Base-by-base conservation (phyloP, 2,888 invertebrate species). In the Cotesia congregata region DNA sequence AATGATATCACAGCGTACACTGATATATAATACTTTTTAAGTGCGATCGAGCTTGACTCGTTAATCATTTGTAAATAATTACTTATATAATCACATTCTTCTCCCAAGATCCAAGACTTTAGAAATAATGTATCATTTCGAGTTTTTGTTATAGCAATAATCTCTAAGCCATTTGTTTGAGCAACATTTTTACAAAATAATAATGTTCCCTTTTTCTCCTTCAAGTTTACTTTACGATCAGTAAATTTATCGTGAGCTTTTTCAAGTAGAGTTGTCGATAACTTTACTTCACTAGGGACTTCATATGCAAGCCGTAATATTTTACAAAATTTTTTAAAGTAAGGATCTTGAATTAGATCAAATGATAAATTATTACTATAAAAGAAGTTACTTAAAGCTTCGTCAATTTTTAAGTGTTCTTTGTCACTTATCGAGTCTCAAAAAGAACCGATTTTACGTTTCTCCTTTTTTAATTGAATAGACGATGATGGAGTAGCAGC, bases 261-360 rank as follows among this genome's bases (percentile, higher is more conserved):
- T 20, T 65, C 20, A 65, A 30, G 64, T 20, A 65, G 20, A 65
- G 5, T 1, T 6, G 64, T 7, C 20, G 64, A 65, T 17, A 65
- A 65, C 5, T 65, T 9, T 7, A 20, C 7, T 17, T 17, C 6
- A 17, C 64, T 20, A 17, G 64, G 64, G 2, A 65, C 7, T 9
- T 20, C 5, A 20, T 30, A 65, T 7, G 64, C 64, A 5, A 30
- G 64, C 9, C 64, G 64, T 65, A 65, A 65, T 20, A 5, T 20
- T 65, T 65, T 65, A 20, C 64, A 65, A 65, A 65, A 65, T 17
- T 65, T 65, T 20, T 20, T 0, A 30, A 65, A 65, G 7, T 65
- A 65, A 20, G 17, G 4, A 20, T 65, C 20, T 65, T 65, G 20
- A 7, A 65, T 30, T 9, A 20, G 9, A 7, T 15, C 9, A 20